A percentile compares a stretch with the other conserved stretches of the same genome.
Conservation (phyloP, 64 coral and sea anemone species). For the Cladopsammia gracilis region DNA sequence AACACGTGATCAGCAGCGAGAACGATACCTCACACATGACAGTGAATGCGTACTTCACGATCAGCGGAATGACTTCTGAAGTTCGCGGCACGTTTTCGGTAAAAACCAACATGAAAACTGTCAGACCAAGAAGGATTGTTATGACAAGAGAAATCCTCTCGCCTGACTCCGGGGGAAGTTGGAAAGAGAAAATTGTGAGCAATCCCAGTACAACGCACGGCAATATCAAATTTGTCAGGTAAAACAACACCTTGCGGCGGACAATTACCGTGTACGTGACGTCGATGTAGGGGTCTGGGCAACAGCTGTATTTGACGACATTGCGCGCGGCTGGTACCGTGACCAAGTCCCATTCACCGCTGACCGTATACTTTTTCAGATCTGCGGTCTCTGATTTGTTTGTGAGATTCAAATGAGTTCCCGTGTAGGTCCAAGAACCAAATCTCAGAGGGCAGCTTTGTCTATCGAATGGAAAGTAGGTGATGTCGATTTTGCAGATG, state of each 20-base stretch:
- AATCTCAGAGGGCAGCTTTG: conserved; percentile 88
- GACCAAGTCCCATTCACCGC: conserved; percentile 92
- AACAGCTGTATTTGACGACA: conserved; percentile 85
- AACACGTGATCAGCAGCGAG: conserved; percentile 86
- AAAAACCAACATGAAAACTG: conserved; percentile 91
- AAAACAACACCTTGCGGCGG: conserved; percentile 87
- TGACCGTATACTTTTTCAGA: conserved; percentile 78
- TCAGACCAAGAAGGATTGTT: conserved; percentile 91
- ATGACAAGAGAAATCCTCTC: conserved; percentile 93
- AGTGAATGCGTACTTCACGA: conserved; percentile 86
- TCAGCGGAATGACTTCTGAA: conserved; percentile 92
- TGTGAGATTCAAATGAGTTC: conserved; percentile 73
- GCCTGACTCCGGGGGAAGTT: conserved; percentile 90
- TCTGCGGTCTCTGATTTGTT: conserved; percentile 70
- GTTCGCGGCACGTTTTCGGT: conserved; percentile 89
- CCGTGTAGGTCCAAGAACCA: conserved; percentile 96
- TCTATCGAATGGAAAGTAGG: conserved; percentile 91
- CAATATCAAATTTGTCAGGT: conserved; percentile 88
- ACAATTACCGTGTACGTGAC: conserved; percentile 82
- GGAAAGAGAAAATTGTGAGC: conserved; percentile 88
- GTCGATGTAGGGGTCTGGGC: conserved; percentile 85
- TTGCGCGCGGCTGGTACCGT: conserved; percentile 49
- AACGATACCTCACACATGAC: conserved; percentile 89
- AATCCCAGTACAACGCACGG: conserved; percentile 82
- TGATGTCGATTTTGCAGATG: conserved; percentile 98